Evolutionary conservation across 2,113 vertebrate species (phyloP).

Genomic region (Poecile atricapillus): DNA sequence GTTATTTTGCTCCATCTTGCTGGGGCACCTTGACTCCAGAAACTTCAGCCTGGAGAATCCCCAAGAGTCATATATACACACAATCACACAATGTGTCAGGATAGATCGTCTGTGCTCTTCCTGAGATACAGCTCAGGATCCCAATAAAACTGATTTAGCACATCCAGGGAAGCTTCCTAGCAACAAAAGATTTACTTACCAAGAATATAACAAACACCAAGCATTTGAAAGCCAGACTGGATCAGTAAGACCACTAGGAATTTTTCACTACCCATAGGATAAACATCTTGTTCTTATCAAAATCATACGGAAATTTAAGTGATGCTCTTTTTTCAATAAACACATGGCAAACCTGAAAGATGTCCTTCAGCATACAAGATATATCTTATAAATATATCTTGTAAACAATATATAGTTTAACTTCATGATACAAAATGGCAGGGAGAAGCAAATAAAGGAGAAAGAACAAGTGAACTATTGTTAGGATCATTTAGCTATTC

Average conservation of each 20-base stretch:
- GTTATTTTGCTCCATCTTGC: not conserved
- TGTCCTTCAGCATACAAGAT: not conserved
- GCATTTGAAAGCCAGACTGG: not conserved
- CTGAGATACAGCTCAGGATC: not conserved
- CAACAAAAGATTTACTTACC: not conserved
- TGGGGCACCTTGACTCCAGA: not conserved
- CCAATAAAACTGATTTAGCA: not conserved
- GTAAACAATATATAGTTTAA: no score
- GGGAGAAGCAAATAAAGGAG: not conserved
- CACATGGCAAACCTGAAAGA: not conserved
- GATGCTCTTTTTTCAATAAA: not conserved
- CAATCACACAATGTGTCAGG: not conserved
- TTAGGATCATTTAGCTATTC: conserved; percentile 20
- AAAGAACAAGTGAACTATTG: conserved; percentile 8
- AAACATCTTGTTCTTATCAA: not conserved
- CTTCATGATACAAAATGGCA: conserved; percentile 7
- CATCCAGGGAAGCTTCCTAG: not conserved
- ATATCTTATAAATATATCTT: no score
- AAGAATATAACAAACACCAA: not conserved
- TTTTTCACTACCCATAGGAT: not conserved
- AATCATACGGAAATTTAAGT: not conserved
- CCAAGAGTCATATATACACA: not conserved
- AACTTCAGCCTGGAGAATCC: not conserved
- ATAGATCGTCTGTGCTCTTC: not conserved
- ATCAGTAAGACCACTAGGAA: not conserved